These are phyloP conservation scores for Coelinius sp. DNA, from an alignment of 2,888 invertebrate genomes.

Conservation along the genomic window DNA sequence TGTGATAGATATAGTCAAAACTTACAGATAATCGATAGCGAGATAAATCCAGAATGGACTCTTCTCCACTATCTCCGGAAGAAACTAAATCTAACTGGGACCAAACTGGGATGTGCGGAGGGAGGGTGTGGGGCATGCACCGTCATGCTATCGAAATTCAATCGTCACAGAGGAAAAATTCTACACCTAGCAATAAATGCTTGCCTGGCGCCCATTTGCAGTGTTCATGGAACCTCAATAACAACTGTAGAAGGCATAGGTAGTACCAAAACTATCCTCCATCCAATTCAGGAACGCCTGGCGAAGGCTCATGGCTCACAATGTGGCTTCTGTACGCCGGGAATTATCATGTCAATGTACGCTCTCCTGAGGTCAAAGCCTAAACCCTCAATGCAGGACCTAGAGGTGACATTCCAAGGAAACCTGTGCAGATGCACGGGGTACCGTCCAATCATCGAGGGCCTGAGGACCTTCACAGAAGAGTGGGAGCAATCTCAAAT, in stretches of 20 bases:
- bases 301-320: constrained; percentile 94
- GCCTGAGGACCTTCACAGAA: constrained; percentile 87
- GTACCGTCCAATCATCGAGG: constrained; percentile 93
- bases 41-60: constrained; percentile 88
- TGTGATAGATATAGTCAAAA: background rate
- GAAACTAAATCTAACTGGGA: constrained; percentile 84
- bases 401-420: constrained; percentile 93
- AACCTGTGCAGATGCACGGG: constrained; percentile 88
- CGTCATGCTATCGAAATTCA: constrained; percentile 88
- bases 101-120: constrained; percentile 94
- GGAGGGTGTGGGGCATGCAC: constrained; percentile 97
- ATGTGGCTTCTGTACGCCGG: constrained; percentile 96
- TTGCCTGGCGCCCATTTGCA: constrained; percentile 89
- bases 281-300: constrained; percentile 90
- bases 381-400: constrained; percentile 83
- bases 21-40: constrained; percentile 79
- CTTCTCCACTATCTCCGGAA: constrained; percentile 86
- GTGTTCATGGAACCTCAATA: constrained; percentile 89
- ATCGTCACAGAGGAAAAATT: constrained; percentile 73
- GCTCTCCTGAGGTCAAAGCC: background rate
- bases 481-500: constrained; percentile 77
- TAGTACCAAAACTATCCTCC: constrained; percentile 81
- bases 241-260: constrained; percentile 96
- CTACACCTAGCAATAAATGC: constrained; percentile 88
- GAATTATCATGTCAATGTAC: constrained; percentile 94